Percentiles rank a stretch among this genome's conserved stretches.
Conservation (phyloP, 1,140 invertebrate genomes). For the Chironomus striatipennis region DNA sequence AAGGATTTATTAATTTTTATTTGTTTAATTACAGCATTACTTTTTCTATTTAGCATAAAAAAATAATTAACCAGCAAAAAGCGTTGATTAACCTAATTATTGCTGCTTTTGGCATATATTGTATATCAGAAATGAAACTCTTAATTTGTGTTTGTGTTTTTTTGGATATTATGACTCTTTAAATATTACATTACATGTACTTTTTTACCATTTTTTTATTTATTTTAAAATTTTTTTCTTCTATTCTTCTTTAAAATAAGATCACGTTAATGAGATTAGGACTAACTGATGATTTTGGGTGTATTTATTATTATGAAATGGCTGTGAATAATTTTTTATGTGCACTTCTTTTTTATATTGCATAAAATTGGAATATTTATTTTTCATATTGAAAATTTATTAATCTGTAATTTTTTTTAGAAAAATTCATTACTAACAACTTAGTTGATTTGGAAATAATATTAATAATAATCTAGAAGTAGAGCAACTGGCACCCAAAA, state of each 20-base stretch:
- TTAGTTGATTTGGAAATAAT: too few relatives aligned
- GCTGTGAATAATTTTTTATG: too few relatives aligned
- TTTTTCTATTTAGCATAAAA: conserved; percentile 23
- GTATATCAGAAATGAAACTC: conserved; percentile 17
- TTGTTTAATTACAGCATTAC: conserved; percentile 22
- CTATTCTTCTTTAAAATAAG: neutral
- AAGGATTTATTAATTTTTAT: conserved; percentile 23
- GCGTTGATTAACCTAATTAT: conserved; percentile 24
- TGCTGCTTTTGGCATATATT: conserved; percentile 19
- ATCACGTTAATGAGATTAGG: too few relatives aligned
- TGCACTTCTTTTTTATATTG: too few relatives aligned
- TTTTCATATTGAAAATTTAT: too few relatives aligned
- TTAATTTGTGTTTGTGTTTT: conserved; percentile 15
- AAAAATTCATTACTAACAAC: too few relatives aligned
- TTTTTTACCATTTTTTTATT: conserved; percentile 14
- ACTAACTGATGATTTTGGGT: too few relatives aligned
- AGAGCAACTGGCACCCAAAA: too few relatives aligned
- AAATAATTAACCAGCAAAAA: conserved; percentile 21
- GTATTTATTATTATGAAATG: too few relatives aligned
- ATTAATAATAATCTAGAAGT: too few relatives aligned
- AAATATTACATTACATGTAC: neutral
- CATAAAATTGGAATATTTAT: too few relatives aligned
- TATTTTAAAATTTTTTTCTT: neutral
- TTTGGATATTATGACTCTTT: conserved; percentile 16
- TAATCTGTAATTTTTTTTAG: too few relatives aligned